These are phyloP conservation scores for Perca fluviatilis DNA, from an alignment of 2,113 vertebrate species.

Conservation along the genomic window DNA sequence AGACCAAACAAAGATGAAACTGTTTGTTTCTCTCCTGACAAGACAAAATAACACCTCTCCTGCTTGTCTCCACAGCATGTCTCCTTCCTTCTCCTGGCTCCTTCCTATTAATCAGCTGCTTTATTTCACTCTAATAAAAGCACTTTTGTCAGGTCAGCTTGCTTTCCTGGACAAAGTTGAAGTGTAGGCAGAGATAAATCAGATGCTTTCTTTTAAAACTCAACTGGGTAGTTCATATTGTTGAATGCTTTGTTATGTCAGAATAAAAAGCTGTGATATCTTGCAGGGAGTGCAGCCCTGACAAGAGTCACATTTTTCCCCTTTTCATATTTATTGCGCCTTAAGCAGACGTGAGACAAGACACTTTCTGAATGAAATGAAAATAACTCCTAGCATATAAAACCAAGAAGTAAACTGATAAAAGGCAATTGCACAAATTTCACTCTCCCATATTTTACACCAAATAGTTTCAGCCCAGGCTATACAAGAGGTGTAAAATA, in stretches of 20 bases:
- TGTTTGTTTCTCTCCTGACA: conserved; percentile 7
- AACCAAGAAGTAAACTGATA: conserved; percentile 20
- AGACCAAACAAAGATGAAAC: conserved; percentile 3
- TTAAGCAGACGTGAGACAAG: neutral
- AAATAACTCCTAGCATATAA: conserved; percentile 10
- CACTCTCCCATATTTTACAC: conserved; percentile 36
- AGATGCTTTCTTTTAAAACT: conserved; percentile 35
- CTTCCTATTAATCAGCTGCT: conserved; percentile 37
- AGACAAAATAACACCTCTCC: neutral
- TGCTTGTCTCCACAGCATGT: neutral
- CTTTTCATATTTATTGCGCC: conserved; percentile 4
- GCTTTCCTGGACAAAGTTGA: conserved; percentile 29
- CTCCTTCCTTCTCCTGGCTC: neutral
- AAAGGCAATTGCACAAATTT: neutral
- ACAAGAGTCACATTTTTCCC: conserved; percentile 4
- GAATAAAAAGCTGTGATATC: conserved; percentile 9
- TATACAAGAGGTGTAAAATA: conserved; percentile 15
- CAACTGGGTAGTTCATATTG: conserved; percentile 14
- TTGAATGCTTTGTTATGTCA: conserved; percentile 8
- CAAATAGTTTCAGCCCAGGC: conserved; percentile 14
- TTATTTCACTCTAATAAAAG: conserved; percentile 40
- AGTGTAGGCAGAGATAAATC: conserved; percentile 7
- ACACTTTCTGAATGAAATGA: conserved; percentile 24
- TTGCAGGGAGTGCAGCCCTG: neutral
- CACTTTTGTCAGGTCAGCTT: conserved; percentile 35